Percentiles rank a stretch among this genome's conserved stretches.
phyloP scores from a whole-genome alignment of 2,888 invertebrate genomes.

The Eustalomyia histrio region DNA sequence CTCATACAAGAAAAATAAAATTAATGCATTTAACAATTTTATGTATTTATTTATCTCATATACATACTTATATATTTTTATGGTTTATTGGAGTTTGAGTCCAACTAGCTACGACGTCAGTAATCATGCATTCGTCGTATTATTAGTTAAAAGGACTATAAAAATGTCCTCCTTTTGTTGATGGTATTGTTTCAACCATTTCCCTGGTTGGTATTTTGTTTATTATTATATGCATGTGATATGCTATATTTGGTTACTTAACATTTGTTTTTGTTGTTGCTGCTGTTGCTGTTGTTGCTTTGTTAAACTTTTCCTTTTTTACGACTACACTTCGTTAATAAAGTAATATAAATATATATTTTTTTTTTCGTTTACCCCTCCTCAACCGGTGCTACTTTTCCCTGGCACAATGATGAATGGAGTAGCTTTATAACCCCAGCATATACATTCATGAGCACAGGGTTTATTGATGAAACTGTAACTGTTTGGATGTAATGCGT shows the following conservation, averaged over 20 bases:
- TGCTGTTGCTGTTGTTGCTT: not conserved
- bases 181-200: constrained; percentile 16
- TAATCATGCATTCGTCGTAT: not conserved
- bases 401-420: constrained; percentile 43
- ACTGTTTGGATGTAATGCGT: not conserved
- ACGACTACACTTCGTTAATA: constrained; percentile 58
- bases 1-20: not conserved
- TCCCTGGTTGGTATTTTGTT: constrained; percentile 38
- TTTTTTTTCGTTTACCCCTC: constrained; percentile 11
- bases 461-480: constrained; percentile 39
- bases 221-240: constrained; percentile 48
- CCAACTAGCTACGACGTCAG: not conserved
- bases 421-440: constrained; percentile 20
- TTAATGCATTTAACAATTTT: constrained; percentile 60
- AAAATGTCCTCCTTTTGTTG: constrained; percentile 7
- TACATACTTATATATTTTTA: constrained; percentile 42
- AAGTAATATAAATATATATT: constrained; percentile 61
- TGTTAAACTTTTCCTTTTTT: constrained; percentile 34
- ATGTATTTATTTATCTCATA: constrained; percentile 45
- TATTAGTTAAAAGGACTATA: constrained; percentile 36
- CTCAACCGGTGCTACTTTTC: not conserved
- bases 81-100: constrained; percentile 47
- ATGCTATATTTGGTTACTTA: constrained; percentile 35
- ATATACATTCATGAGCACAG: not conserved
- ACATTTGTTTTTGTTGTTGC: constrained; percentile 10